Percentiles rank a stretch among this genome's conserved stretches.
phyloP scores from a whole-genome alignment of 2,797 vertebrate species.

The Eospalax fontanierii region DNA sequence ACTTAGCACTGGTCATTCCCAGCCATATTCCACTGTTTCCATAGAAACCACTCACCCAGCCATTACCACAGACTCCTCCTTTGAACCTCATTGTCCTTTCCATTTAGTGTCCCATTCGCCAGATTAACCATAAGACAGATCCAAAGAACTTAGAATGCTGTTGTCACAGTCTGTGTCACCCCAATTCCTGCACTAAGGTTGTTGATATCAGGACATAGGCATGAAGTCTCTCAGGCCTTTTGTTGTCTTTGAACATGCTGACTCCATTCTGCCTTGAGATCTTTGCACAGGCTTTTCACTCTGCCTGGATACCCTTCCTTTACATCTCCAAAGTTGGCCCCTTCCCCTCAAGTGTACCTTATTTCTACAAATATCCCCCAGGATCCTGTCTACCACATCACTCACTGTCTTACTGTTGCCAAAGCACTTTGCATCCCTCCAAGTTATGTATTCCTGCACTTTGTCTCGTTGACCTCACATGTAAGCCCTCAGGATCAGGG shows the following conservation, averaged over 20 bases:
- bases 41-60: background rate
- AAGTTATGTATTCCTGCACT: background rate
- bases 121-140: conserved; percentile 14
- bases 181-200: background rate
- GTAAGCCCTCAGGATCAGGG: background rate
- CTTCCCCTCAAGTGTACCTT: background rate
- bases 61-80: background rate
- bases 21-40: background rate
- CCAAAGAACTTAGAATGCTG: background rate
- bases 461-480: background rate
- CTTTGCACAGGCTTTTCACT: background rate
- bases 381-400: background rate
- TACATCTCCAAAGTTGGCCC: background rate
- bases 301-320: background rate
- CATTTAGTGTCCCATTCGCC: background rate
- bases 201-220: background rate
- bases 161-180: background rate
- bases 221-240: background rate
- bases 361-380: background rate
- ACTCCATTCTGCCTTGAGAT: background rate
- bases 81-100: background rate
- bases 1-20: background rate
- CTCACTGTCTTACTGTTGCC: background rate
- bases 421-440: background rate
- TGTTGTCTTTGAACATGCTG: background rate